Conservation (phyloP, 1,140 invertebrate genomes). For the Camponotus vicinus region DNA sequence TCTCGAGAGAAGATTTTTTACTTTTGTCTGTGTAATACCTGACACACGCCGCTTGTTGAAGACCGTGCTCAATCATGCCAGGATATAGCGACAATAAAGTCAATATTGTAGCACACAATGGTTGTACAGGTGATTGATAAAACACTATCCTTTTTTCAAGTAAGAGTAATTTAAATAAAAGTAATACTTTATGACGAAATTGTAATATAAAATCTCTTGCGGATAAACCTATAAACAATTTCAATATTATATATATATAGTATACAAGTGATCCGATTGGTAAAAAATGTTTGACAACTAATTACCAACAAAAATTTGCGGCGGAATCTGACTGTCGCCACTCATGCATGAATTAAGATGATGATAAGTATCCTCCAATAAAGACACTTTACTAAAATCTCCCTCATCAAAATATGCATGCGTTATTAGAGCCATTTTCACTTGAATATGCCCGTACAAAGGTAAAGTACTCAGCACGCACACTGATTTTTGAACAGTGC, state of each 20-base stretch:
- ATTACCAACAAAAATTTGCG: slow-evolving; percentile 94
- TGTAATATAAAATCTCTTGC: slow-evolving; percentile 92
- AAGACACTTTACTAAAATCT: slow-evolving; percentile 95
- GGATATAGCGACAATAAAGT: slow-evolving; percentile 97
- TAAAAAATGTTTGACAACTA: slow-evolving; percentile 35
- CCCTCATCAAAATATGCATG: slow-evolving; percentile 98
- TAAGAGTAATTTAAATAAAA: slow-evolving; percentile 97
- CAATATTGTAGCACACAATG: slow-evolving; percentile 94
- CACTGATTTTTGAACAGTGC: slow-evolving; percentile 97
- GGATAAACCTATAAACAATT: slow-evolving; percentile 90
- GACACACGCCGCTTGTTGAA: slow-evolving; percentile 93
- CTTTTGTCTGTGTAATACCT: slow-evolving; percentile 86
- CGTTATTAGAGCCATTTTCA: slow-evolving; percentile 98
- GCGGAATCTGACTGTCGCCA: slow-evolving; percentile 88
- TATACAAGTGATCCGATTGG: not conserved
- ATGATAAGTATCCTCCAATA: slow-evolving; percentile 96
- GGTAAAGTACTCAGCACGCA: slow-evolving; percentile 96
- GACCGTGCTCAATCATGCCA: slow-evolving; percentile 94
- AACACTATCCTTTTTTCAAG: slow-evolving; percentile 97
- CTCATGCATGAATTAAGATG: slow-evolving; percentile 95
- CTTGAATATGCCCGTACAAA: slow-evolving; percentile 96
- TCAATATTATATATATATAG: not conserved
- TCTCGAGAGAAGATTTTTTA: not conserved
- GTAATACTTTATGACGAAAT: slow-evolving; percentile 96
- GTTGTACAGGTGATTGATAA: slow-evolving; percentile 96